Evolutionary conservation across 1,140 invertebrate species (phyloP).

Genomic region (Diorhabda elongata): DNA sequence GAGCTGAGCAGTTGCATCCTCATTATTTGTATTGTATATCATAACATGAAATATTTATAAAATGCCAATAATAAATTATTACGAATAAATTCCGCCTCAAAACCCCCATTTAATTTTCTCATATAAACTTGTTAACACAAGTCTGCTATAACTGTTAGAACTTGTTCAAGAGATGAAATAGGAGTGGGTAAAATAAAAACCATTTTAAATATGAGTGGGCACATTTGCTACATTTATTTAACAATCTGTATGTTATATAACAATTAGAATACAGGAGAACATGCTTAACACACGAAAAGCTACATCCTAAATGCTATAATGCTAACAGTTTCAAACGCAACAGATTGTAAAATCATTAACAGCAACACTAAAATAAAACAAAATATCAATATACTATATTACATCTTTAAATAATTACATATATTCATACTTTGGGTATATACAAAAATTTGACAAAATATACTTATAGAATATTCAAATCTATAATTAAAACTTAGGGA

Average conservation of each 20-base stretch:
- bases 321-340: constrained; percentile 17
- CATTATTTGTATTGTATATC: no score
- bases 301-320: constrained; percentile 21
- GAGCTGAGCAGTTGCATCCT: no score
- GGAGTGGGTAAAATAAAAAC: neutral
- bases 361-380: constrained; percentile 14
- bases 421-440: constrained; percentile 7
- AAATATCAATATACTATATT: constrained; percentile 17
- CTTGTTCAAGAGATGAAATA: no score
- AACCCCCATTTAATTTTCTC: no score
- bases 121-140: no score
- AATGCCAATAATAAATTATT: no score
- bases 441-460: constrained; percentile 7
- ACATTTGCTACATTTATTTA: constrained; percentile 23
- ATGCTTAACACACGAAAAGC: constrained; percentile 22
- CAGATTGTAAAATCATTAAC: constrained; percentile 10
- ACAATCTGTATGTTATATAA: constrained; percentile 20
- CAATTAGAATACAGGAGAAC: constrained; percentile 22
- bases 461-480: neutral
- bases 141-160: no score
- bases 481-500: neutral
- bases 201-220: constrained; percentile 12
- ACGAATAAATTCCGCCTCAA: no score
- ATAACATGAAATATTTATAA: no score
- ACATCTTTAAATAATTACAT: constrained; percentile 15